Percentiles rank a stretch among this genome's conserved stretches.
These are phyloP conservation scores for Craseonycteris thonglongyai DNA, from an alignment of 2,113 vertebrate genomes.

Conservation along the genomic window DNA sequence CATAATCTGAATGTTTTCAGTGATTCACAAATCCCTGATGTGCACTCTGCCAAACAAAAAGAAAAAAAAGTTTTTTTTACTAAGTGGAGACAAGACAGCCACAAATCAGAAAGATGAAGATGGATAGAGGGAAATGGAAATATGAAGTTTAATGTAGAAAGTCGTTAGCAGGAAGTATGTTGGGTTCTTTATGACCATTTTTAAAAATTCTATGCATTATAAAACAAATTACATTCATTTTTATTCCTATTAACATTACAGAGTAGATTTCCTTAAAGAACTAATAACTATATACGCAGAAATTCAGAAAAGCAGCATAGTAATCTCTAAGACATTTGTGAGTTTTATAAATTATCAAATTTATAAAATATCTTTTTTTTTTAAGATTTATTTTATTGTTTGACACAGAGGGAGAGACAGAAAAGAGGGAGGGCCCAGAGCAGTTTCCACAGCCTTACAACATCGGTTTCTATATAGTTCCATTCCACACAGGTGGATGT, in stretches of 20 bases:
- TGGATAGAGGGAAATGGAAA: background rate
- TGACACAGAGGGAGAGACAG: too few species aligned
- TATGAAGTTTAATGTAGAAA: background rate
- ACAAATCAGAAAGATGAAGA: background rate
- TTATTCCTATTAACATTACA: background rate
- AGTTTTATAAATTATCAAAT: background rate
- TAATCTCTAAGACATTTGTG: background rate
- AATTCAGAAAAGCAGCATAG: background rate
- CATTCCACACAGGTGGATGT: too few species aligned
- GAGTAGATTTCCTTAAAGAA: constrained; percentile 11
- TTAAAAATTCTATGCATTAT: background rate
- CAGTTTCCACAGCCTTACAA: too few species aligned
- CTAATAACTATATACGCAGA: background rate
- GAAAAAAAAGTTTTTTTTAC: background rate
- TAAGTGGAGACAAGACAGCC: background rate
- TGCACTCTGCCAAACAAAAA: background rate
- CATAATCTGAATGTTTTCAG: background rate
- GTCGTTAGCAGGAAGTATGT: background rate
- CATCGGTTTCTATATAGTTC: too few species aligned
- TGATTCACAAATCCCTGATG: background rate
- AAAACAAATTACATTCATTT: constrained; percentile 14
- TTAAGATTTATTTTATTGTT: too few species aligned
- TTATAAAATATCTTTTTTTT: too few species aligned
- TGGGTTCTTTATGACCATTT: background rate
- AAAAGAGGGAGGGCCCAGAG: too few species aligned